These are phyloP conservation scores for Rostratula benghalensis DNA, from an alignment of 2,113 vertebrate species.

Conservation along the genomic window DNA sequence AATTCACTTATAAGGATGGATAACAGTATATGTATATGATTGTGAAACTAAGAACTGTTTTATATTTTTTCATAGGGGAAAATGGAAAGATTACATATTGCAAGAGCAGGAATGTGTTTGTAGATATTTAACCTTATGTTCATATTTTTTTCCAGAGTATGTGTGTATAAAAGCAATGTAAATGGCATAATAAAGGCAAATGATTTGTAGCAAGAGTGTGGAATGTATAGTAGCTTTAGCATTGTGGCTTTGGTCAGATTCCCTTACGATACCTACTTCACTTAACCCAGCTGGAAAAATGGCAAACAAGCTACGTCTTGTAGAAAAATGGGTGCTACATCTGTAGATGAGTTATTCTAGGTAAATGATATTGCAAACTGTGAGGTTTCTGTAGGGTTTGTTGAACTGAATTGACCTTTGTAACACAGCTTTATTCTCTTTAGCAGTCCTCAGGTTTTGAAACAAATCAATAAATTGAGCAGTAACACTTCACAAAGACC, in stretches of 20 bases:
- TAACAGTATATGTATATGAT: neutral
- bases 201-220: neutral
- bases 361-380: conserved; percentile 31
- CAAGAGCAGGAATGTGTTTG: neutral
- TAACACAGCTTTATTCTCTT: neutral
- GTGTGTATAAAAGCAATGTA: neutral
- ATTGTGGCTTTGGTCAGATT: neutral
- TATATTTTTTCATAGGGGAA: neutral
- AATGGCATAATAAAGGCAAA: neutral
- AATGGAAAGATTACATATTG: neutral
- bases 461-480: conserved; percentile 36
- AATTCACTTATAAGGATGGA: neutral
- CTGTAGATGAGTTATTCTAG: neutral
- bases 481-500: neutral
- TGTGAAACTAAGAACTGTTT: neutral
- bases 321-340: neutral
- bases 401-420: conserved; percentile 24
- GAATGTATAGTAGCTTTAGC: neutral
- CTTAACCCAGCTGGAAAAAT: conserved; percentile 4
- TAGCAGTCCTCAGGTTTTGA: neutral
- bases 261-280: neutral
- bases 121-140: neutral
- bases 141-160: neutral
- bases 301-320: neutral
- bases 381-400: neutral